Base-by-base conservation (phyloP, 2,888 invertebrate species). In the Spatulosminthurus flaviceps region DNA sequence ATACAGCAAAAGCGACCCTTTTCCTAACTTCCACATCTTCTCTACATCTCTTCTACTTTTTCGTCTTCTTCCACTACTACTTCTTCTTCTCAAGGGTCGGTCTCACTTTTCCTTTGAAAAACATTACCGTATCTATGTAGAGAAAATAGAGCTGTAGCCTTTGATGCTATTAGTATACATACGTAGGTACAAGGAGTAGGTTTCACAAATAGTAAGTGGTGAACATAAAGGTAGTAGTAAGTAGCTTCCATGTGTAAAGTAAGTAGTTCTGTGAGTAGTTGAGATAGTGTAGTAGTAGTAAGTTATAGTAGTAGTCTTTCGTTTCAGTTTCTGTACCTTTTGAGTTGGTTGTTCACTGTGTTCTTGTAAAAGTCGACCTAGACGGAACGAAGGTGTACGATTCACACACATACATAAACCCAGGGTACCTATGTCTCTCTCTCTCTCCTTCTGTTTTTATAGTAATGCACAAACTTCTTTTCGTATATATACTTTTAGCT, bases 81-180 rank as follows among this genome's bases (percentile, higher is more conserved):
- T 77, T 77, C 42, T 66, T 60, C 60, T 73, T 42, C 64, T 41
- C 19, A 76, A 76, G 76, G 76, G 76, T 76, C 76, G 76, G 76
- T 70, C 41, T 70, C 76, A 67, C 43, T 66, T 76, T 76, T 76
- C 67, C 67, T 76, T 26, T n/a, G 51, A 76, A 76, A 64, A 76
- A 76, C 42, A 60, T 61, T 74, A 74, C 74, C 74, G 74, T 51
- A 51, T 51, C 16, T 51, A n/a, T n/a, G n/a, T 51, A 51, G 51
- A 19, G 16, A 51, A 51, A 51, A 51, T 51, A 13, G 51, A n/a
- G n/a, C n/a, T 51, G 19, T 51, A 51, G 51, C n/a, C 51, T 51
- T 51, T 51, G 5, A 4, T 34, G 9, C 4, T 51, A 19, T 51
- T 11, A 19, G 51, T 51, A 19, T 51, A 51, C 51, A 13, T 51